phyloP scores from a whole-genome alignment of 2,113 vertebrate genomes.

The Puffinus mauretanicus region DNA sequence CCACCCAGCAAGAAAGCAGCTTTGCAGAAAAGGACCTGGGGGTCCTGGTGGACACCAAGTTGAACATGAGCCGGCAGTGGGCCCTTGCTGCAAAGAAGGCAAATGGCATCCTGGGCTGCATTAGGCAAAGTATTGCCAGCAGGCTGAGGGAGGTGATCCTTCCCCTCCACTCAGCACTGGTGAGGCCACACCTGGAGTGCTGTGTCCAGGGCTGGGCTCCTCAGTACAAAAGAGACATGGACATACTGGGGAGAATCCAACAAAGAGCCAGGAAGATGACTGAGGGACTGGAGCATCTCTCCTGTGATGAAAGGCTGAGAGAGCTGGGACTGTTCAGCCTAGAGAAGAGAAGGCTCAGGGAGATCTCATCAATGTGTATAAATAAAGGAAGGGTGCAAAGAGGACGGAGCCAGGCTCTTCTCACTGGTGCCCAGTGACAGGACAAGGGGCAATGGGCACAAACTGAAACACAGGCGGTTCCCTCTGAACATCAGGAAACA shows the following conservation, averaged over 20 bases:
- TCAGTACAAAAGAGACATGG: not conserved
- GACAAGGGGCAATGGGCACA: not conserved
- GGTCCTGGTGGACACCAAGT: too few relatives aligned
- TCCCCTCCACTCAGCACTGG: not conserved
- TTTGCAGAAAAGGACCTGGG: not conserved
- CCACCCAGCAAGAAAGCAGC: not conserved
- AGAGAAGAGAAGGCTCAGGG: not conserved
- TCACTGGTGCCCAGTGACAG: not conserved
- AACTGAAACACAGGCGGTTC: not conserved
- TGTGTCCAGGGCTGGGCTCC: not conserved
- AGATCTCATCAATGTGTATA: not conserved
- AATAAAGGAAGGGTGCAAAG: not conserved
- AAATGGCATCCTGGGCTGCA: not conserved
- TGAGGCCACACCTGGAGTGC: not conserved
- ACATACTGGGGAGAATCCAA: not conserved
- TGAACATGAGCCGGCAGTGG: not conserved
- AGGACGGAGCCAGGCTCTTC: not conserved
- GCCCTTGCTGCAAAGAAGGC: not conserved
- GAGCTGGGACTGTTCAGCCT: not conserved
- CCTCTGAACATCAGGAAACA: not conserved
- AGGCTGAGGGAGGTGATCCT: not conserved
- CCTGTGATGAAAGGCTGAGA: not conserved
- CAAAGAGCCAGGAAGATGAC: not conserved
- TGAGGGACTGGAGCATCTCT: not conserved
- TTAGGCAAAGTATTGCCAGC: not conserved